A percentile compares a stretch with the other conserved stretches of the same genome.
Conservation (phyloP, 2,113 vertebrate genomes). For the Cyprinodon tularosa region DNA sequence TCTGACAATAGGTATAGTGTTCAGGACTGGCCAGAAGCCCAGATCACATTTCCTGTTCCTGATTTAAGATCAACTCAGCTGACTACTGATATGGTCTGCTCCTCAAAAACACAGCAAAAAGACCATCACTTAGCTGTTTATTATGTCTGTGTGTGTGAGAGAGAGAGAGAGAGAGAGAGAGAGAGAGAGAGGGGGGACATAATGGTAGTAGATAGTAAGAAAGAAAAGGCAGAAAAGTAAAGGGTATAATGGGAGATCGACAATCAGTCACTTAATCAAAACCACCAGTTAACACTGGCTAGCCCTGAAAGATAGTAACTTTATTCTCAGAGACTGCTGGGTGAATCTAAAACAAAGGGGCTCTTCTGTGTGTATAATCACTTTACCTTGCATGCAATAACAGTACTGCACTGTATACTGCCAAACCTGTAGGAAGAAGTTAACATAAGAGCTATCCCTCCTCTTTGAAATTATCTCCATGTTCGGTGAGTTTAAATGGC, state of each 20-base stretch:
- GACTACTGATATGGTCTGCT: constrained; percentile 68
- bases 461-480: constrained; percentile 37
- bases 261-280: constrained; percentile 34
- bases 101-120: constrained; percentile 47
- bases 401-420: constrained; percentile 17
- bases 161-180: not conserved
- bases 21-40: constrained; percentile 56
- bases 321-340: constrained; percentile 38
- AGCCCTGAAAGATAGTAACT: constrained; percentile 30
- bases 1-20: constrained; percentile 76
- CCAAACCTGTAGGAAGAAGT: constrained; percentile 29
- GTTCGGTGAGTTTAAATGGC: constrained; percentile 8
- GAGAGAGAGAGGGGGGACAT: not conserved
- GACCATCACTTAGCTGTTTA: constrained; percentile 25
- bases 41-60: constrained; percentile 79
- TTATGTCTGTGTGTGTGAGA: constrained; percentile 23
- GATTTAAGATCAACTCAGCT: constrained; percentile 77
- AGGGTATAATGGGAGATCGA: constrained; percentile 13
- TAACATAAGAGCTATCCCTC: constrained; percentile 35
- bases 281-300: constrained; percentile 22
- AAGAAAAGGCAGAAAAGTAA: not conserved
- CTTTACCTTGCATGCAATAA: constrained; percentile 37
- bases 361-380: constrained; percentile 33
- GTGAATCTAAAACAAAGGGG: constrained; percentile 50
- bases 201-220: not conserved